Base-by-base conservation (phyloP, 2,797 vertebrate genomes). In the Oreortyx pictus region DNA sequence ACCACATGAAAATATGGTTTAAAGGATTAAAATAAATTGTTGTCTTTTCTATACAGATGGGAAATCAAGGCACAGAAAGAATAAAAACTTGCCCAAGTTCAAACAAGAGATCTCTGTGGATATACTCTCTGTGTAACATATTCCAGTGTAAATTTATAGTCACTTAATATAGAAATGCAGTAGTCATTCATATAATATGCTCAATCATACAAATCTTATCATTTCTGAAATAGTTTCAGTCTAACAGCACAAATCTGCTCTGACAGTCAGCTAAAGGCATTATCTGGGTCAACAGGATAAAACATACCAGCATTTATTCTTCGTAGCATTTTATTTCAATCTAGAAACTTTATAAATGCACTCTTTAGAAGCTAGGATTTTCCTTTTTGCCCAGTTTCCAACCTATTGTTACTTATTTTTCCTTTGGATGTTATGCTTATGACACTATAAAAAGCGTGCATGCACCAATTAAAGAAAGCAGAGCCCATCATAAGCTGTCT, bases 31-130 rank as follows among this genome's bases (percentile, higher is more conserved):
- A 73, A 67, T 80, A 52, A 14, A 31, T 54, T 54, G 49, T 82
- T 93, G 93, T 96, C 86, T 80, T 65, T 31, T 72, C 85, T 92
- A 78, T 29, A 75, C 66, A 94, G 79, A 78, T 29, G 27, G 59
- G 50, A 93, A 95, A 64, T 64, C 56, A 76, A 92, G 74, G 62
- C 66, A 93, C 5, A 73, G n/a, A 83, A 71, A 89, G 46, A 81
- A 83, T 60, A 80, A 77, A 86, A 77, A 47, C 10, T 47, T 90
- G 66, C 3, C 25, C 20, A 68, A 83, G 29, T 54, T 83, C 54
- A 95, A 77, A 50, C 22, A 82, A 75, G 68, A 90, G 82, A 87
- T 77, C 31, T 62, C 41, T 68, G 86, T n/a, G 81, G 14, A 79
- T 33, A 60, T 2, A 46, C 27, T 23, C 71, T 91, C 47, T 82